These are phyloP conservation scores for Pseudanteris insignis DNA, from an alignment of 2,888 invertebrate genomes.

Conservation along the genomic window DNA sequence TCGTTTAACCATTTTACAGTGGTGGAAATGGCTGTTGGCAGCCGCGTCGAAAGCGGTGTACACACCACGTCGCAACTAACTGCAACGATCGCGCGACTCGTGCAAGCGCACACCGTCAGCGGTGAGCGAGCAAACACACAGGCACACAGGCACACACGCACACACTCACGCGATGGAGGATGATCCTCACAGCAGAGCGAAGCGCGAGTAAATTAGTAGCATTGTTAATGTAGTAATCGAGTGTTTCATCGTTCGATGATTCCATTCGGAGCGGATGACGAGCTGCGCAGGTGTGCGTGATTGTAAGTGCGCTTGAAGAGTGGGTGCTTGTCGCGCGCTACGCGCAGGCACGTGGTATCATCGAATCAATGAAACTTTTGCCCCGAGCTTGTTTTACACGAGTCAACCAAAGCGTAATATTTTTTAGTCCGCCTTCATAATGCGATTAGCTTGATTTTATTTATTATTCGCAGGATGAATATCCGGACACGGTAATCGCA, in stretches of 20 bases:
- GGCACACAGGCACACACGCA: not conserved
- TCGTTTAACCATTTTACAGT: constrained; percentile 60
- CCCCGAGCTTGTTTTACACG: too few species aligned
- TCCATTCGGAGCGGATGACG: constrained; percentile 50
- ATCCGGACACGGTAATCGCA: too few species aligned
- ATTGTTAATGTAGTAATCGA: constrained; percentile 64
- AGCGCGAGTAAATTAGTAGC: constrained; percentile 53
- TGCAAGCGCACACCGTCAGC: not conserved
- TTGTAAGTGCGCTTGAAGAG: too few species aligned
- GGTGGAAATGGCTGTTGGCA: constrained; percentile 58
- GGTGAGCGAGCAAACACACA: too few species aligned
- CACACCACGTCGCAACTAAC: constrained; percentile 46
- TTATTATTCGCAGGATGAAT: too few species aligned
- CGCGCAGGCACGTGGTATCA: too few species aligned
- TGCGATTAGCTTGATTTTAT: too few species aligned
- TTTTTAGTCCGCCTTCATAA: too few species aligned
- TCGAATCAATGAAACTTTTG: too few species aligned
- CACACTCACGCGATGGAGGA: not conserved
- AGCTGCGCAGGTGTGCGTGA: constrained; percentile 46
- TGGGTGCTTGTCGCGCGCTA: constrained; percentile 26
- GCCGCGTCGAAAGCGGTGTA: too few species aligned
- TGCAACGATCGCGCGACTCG: constrained; percentile 7
- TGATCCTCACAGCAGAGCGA: constrained; percentile 20
- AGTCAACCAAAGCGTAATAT: too few species aligned
- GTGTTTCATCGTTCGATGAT: constrained; percentile 63